Base-by-base conservation (phyloP, 2,888 invertebrate genomes). In the Acanthopleura granulata region DNA sequence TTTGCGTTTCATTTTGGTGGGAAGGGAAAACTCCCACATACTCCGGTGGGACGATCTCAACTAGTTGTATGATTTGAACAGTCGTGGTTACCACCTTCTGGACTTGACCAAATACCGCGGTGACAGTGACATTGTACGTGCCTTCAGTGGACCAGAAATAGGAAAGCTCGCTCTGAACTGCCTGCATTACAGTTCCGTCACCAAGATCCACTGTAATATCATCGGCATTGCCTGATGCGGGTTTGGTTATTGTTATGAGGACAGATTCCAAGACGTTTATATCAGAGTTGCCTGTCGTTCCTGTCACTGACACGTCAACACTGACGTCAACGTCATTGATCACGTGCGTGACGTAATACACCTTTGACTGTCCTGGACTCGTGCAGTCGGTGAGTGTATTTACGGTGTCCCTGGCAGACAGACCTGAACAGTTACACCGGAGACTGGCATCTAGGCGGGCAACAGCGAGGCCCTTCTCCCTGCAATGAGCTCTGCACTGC, bases 101-200 rank as follows among this genome's bases (percentile, higher is more conserved):
- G 3, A 82, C 77, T 16, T 79, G 72, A 0, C 87, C 86, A 6
- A 85, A 72, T 3, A 75, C 61, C 0, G 85, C 79, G 18, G 74
- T 69, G 12, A 85, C 85, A 12, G 72, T 80, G 11, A 88, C 84
- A 18, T 73, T 78, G 77, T 86, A 88, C 12, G 72, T 75, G 0
- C 88, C 88, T 9, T 79, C 79, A 16, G 71, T 50, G 6, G 29
- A 50, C 87, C 87, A 90, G 72, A 77, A 80, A 77, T 89, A 85
- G 29, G 83, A 82, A 6, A 87, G 74, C 0, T 75, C 70, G 4
- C 80, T 78, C 11, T 72, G 71, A 12, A 74, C 73, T 0, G 83
- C 80, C 4, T 75, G 76, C 6, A 81, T 72, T 0, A 62, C 77
- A 0, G 72, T 75, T 0, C 86, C 87, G 75, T 89, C 88, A 3